These are phyloP conservation scores for Brachyopa scutellaris DNA, from an alignment of 2,888 invertebrate genomes.

Conservation along the genomic window DNA sequence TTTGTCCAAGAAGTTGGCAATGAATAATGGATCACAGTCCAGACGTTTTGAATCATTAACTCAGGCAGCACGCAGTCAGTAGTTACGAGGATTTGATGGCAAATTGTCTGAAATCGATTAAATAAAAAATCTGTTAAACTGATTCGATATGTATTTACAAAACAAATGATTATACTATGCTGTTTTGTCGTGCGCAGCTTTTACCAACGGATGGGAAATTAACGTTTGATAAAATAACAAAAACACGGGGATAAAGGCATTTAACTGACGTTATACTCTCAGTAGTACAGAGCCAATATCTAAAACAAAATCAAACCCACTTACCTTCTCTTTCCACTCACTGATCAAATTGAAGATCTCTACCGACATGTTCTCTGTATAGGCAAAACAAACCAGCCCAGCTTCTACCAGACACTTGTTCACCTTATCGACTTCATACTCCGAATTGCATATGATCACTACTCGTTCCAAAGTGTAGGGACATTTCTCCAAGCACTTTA, in stretches of 20 bases:
- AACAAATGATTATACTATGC: no score
- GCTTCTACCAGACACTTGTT: constrained; percentile 73
- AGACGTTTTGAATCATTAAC: constrained; percentile 86
- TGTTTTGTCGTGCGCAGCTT: no score
- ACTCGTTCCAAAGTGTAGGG: constrained; percentile 82
- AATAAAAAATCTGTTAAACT: no score
- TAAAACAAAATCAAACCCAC: not conserved
- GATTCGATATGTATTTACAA: no score
- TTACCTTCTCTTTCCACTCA: constrained; percentile 75
- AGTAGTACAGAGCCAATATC: no score
- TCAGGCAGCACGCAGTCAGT: constrained; percentile 86
- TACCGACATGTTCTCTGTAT: constrained; percentile 60
- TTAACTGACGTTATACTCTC: no score
- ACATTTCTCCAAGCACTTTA: constrained; percentile 75
- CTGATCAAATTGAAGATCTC: constrained; percentile 64
- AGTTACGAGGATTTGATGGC: constrained; percentile 84
- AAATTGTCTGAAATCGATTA: constrained; percentile 63
- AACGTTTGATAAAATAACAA: no score
- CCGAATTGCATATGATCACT: constrained; percentile 85
- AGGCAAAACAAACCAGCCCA: constrained; percentile 73
- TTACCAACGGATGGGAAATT: no score
- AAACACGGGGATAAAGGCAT: no score
- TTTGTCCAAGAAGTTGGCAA: constrained; percentile 85
- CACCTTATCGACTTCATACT: constrained; percentile 83
- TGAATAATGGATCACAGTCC: constrained; percentile 88